Evolutionary conservation across 2,113 vertebrate genomes (phyloP).

Genomic region (Heteronetta atricapilla): DNA sequence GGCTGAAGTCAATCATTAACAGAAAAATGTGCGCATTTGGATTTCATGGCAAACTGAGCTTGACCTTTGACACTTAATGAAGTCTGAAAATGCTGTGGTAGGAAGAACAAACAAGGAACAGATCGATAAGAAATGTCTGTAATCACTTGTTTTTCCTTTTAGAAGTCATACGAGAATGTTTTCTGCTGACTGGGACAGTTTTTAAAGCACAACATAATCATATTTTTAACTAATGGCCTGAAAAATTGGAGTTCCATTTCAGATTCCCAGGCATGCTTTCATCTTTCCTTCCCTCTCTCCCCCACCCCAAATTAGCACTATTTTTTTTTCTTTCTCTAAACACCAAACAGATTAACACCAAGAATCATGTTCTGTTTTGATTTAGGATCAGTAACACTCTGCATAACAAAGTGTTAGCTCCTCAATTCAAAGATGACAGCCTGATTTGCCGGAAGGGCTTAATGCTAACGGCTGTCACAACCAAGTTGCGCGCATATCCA

Average conservation of each 20-base stretch:
- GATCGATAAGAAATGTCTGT: slow-evolving; percentile 56
- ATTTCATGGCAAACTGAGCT: slow-evolving; percentile 63
- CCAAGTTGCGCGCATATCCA: neutral
- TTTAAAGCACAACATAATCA: slow-evolving; percentile 2
- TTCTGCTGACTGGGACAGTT: slow-evolving; percentile 26
- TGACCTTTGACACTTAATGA: slow-evolving; percentile 74
- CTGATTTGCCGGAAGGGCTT: neutral
- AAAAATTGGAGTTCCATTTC: neutral
- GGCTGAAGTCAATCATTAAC: slow-evolving; percentile 64
- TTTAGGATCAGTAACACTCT: neutral
- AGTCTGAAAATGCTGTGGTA: slow-evolving; percentile 65
- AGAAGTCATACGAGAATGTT: slow-evolving; percentile 39
- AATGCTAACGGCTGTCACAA: neutral
- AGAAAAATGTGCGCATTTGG: slow-evolving; percentile 55
- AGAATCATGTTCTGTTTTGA: neutral
- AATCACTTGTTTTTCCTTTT: slow-evolving; percentile 65
- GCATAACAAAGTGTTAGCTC: neutral
- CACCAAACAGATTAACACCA: neutral
- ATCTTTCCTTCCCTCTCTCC: neutral
- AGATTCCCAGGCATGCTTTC: neutral
- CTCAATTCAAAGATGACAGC: neutral
- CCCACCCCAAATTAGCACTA: neutral
- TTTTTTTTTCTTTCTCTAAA: neutral
- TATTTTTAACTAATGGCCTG: neutral
- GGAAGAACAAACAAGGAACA: slow-evolving; percentile 69